Conservation (phyloP, 1,140 invertebrate species). For the Thaumetopoea pityocampa region DNA sequence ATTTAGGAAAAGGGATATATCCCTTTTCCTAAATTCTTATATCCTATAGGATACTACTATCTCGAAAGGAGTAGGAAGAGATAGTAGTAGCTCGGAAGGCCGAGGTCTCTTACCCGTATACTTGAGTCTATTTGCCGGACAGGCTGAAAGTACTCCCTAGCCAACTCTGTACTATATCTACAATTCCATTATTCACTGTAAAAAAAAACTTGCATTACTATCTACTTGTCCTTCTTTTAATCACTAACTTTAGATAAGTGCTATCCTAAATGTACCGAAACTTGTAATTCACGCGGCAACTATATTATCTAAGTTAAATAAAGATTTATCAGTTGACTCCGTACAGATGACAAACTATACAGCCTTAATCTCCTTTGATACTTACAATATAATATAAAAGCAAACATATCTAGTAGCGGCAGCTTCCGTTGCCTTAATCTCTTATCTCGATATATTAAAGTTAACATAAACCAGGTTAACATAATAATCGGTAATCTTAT, state of each 20-base stretch:
- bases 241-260: no score
- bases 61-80: no score
- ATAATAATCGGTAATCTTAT: slow-evolving; percentile 27
- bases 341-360: slow-evolving; percentile 60
- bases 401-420: slow-evolving; percentile 55
- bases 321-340: slow-evolving; percentile 60
- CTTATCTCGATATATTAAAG: slow-evolving; percentile 43
- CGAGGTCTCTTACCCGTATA: no score
- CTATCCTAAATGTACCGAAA: no score
- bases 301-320: slow-evolving; percentile 56
- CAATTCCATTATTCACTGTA: no score
- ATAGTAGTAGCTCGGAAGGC: no score
- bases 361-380: slow-evolving; percentile 57
- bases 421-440: slow-evolving; percentile 65
- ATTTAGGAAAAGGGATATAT: no score
- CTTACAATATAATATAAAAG: slow-evolving; percentile 47
- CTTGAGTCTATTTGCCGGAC: no score
- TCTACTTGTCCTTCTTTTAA: neutral
- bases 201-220: neutral
- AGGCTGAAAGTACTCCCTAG: no score
- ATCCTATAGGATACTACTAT: no score
- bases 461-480: slow-evolving; percentile 24
- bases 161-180: no score
- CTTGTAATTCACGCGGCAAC: slow-evolving; percentile 20
- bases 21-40: no score